A percentile compares a stretch with the other conserved stretches of the same genome.
phyloP scores from a whole-genome alignment of 1,140 invertebrate genomes.

The Bombus vancouverensis region DNA sequence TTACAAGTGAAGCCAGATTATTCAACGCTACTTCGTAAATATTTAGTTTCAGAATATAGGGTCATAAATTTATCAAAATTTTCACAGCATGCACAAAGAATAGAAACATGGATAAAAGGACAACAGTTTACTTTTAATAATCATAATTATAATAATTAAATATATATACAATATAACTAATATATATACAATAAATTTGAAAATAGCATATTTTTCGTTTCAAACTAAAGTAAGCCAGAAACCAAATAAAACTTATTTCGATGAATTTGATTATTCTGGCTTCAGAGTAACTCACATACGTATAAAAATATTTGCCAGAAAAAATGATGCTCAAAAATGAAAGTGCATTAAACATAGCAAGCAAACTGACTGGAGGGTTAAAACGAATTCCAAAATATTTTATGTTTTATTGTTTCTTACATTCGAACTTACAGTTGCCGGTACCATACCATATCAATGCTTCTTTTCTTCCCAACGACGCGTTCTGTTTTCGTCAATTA shows the following conservation, averaged over 20 bases:
- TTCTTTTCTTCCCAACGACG: conserved; percentile 17
- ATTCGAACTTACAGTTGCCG: conserved; percentile 4
- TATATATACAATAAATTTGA: no score
- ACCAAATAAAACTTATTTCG: background rate
- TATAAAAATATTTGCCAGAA: no score
- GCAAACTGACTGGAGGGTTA: conserved; percentile 27
- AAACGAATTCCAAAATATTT: background rate
- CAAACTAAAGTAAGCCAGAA: no score
- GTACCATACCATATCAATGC: background rate
- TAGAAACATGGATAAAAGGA: background rate
- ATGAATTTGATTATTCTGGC: background rate
- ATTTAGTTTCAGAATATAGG: background rate
- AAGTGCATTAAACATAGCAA: background rate
- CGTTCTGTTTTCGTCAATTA: conserved; percentile 42
- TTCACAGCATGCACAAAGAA: background rate
- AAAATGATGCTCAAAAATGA: background rate
- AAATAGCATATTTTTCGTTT: no score
- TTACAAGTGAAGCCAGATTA: background rate
- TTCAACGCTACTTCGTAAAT: background rate
- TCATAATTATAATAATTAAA: no score
- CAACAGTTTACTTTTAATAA: background rate
- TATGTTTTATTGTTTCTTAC: background rate
- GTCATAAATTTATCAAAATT: background rate
- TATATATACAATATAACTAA: no score
- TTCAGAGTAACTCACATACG: background rate